phyloP scores from a whole-genome alignment of 2,888 invertebrate genomes.

The Lithophane leautieri region DNA sequence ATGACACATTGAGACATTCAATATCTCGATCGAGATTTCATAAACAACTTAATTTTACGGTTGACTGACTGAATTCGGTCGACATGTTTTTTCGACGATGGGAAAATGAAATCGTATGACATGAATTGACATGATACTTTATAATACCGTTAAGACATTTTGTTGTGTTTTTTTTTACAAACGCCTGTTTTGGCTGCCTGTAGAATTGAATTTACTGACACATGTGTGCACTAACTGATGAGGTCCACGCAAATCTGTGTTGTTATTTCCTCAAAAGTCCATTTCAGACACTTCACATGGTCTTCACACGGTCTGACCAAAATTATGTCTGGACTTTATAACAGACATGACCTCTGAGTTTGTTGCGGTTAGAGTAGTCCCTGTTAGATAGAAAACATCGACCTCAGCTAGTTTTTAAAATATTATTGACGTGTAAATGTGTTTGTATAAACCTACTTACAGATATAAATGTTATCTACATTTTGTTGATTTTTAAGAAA shows the following conservation, averaged over 20 bases:
- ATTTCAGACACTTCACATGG: background rate
- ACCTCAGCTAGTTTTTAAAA: background rate
- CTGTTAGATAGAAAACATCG: no score
- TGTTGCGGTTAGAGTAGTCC: background rate
- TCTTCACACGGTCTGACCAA: background rate
- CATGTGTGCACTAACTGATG: no score
- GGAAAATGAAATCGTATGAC: conserved; percentile 31
- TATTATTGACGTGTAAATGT: background rate
- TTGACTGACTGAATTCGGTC: conserved; percentile 56
- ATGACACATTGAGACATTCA: conserved; percentile 69
- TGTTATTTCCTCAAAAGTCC: background rate
- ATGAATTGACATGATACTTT: conserved; percentile 21
- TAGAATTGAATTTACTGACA: background rate
- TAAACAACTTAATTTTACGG: conserved; percentile 58
- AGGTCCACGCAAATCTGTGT: background rate
- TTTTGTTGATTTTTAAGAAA: background rate
- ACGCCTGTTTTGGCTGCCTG: background rate
- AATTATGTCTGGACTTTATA: background rate
- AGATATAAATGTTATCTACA: background rate
- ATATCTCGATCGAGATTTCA: conserved; percentile 69
- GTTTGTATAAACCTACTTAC: no score
- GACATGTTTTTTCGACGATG: conserved; percentile 29
- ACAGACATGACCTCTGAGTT: background rate
- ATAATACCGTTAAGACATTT: background rate
- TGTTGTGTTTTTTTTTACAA: background rate